phyloP scores from a whole-genome alignment of 2,797 vertebrate genomes.

The Lepilemur ruficaudatus region DNA sequence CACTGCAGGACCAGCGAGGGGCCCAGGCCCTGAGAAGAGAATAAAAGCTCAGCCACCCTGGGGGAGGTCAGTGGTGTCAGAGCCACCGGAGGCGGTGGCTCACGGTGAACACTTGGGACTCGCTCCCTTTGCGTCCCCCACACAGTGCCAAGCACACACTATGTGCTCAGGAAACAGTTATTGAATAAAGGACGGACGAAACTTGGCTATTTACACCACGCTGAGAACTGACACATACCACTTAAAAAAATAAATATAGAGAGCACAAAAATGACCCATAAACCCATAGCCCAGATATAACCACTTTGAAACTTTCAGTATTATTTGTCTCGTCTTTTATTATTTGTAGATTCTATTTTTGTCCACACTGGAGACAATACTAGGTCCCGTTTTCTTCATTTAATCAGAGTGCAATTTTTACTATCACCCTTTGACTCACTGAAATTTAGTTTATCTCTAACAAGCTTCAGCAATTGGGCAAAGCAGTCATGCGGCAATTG shows the following conservation, averaged over 20 bases:
- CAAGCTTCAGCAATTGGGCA: neutral
- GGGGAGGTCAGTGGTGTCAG: no score
- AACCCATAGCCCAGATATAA: neutral
- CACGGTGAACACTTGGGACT: neutral
- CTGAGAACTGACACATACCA: neutral
- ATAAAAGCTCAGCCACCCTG: neutral
- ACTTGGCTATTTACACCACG: neutral
- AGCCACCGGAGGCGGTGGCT: fast-evolving
- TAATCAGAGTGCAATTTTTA: neutral
- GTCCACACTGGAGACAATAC: neutral
- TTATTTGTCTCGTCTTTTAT: neutral
- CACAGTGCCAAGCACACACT: neutral
- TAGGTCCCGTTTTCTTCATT: neutral
- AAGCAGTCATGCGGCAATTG: neutral
- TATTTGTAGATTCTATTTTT: neutral
- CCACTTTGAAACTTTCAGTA: neutral
- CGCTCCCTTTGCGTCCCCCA: neutral
- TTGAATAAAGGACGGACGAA: neutral
- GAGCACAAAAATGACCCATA: neutral
- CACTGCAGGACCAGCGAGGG: neutral
- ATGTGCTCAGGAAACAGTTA: neutral
- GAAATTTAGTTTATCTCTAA: neutral
- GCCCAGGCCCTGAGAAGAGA: neutral
- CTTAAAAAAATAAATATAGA: neutral
- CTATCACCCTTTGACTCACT: neutral